phyloP scores from a whole-genome alignment of 1,140 invertebrate species.

The Leptinotarsa defecta region DNA sequence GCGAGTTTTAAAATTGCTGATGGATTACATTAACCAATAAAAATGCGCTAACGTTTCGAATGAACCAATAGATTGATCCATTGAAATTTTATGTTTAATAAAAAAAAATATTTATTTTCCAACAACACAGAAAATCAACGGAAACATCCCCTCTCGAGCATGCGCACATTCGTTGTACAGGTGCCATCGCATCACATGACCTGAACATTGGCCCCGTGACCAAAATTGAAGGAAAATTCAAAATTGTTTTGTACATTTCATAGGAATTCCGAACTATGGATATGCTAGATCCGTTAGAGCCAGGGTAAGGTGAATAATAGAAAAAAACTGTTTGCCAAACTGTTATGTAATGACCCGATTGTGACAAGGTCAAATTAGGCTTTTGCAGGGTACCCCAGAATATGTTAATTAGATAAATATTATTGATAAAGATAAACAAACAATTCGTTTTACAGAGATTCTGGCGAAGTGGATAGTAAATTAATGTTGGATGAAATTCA shows the following conservation, averaged over 20 bases:
- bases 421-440: conserved; percentile 25
- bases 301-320: conserved; percentile 44
- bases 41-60: too few species aligned
- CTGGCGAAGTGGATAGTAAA: conserved; percentile 48
- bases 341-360: conserved; percentile 49
- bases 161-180: conserved; percentile 5
- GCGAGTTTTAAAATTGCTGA: too few species aligned
- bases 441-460: conserved; percentile 37
- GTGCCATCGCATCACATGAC: conserved; percentile 54
- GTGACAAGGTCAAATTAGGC: conserved; percentile 33
- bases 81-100: too few species aligned
- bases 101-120: too few species aligned
- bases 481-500: conserved; percentile 47
- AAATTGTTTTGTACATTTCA: conserved; percentile 42
- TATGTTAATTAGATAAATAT: conserved; percentile 37
- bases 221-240: conserved; percentile 57
- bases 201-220: conserved; percentile 56
- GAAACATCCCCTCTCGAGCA: background rate
- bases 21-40: too few species aligned
- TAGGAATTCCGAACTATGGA: conserved; percentile 47
- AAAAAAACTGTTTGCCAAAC: background rate
- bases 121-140: background rate
- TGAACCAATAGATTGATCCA: too few species aligned
- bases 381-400: background rate
- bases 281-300: conserved; percentile 51